Conservation (phyloP, 2,113 vertebrate genomes). For the Equus przewalskii region DNA sequence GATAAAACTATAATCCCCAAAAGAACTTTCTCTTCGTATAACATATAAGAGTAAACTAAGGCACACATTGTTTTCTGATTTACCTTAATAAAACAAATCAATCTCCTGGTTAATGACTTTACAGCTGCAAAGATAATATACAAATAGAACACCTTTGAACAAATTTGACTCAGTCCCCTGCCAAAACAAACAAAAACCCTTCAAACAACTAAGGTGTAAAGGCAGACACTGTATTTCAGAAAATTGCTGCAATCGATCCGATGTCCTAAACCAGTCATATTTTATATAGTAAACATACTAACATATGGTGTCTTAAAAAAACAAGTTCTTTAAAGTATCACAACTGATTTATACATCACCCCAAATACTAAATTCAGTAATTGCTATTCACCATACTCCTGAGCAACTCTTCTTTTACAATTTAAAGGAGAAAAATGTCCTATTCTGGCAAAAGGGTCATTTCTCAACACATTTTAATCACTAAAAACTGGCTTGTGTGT, state of each 20-base stretch:
- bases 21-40: constrained; percentile 61
- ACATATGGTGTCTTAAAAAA: background rate
- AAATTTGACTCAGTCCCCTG: background rate
- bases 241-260: background rate
- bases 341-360: background rate
- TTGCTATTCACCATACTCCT: background rate
- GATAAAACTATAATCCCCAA: constrained; percentile 66
- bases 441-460: constrained; percentile 32
- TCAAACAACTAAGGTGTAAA: constrained; percentile 9
- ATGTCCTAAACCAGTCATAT: background rate
- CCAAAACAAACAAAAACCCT: constrained; percentile 49
- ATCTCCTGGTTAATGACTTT: background rate
- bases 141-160: background rate
- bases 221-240: background rate
- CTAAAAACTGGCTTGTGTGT: constrained; percentile 68
- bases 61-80: background rate
- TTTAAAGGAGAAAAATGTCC: constrained; percentile 42
- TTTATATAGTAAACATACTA: constrained; percentile 17
- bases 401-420: background rate
- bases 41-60: background rate
- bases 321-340: constrained; percentile 34
- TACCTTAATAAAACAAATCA: constrained; percentile 10
- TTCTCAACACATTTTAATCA: constrained; percentile 72
- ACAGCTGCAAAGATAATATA: background rate
- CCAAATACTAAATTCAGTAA: background rate